These are phyloP conservation scores for Drosophila phalerata DNA, from an alignment of 2,888 invertebrate species.

Conservation along the genomic window DNA sequence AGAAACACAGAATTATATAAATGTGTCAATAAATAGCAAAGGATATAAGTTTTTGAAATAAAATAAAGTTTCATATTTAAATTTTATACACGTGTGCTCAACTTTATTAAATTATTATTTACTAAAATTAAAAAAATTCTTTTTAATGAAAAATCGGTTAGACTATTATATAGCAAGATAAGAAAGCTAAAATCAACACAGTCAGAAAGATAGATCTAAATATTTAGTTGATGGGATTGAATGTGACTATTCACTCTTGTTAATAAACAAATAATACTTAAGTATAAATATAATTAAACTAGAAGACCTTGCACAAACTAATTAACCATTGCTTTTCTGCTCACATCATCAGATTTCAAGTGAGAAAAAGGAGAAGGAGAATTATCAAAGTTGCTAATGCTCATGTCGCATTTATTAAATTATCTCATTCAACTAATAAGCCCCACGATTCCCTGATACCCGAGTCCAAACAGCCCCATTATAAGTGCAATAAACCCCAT, in stretches of 20 bases:
- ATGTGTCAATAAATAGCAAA: too few relatives aligned
- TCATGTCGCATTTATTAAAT: slow-evolving; percentile 13
- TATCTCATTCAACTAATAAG: slow-evolving; percentile 16
- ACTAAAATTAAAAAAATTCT: too few relatives aligned
- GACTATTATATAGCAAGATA: too few relatives aligned
- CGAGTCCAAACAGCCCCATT: slow-evolving; percentile 9
- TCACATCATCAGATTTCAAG: neutral
- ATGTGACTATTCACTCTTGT: neutral
- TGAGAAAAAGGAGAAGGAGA: neutral
- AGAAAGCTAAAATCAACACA: too few relatives aligned
- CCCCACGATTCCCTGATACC: neutral
- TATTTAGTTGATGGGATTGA: too few relatives aligned
- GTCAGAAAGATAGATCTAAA: too few relatives aligned
- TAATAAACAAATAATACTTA: neutral
- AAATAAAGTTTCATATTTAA: too few relatives aligned
- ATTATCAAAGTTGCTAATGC: slow-evolving; percentile 4
- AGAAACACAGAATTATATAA: too few relatives aligned
- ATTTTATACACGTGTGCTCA: too few relatives aligned
- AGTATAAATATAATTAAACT: neutral
- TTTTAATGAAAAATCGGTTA: too few relatives aligned
- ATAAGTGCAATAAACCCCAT: slow-evolving; percentile 3
- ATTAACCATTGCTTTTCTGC: neutral
- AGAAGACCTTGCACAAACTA: neutral
- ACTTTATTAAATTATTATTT: too few relatives aligned
- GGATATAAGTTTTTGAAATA: too few relatives aligned